Conservation (phyloP, 1,140 invertebrate genomes). For the Pentalonia nigronervosa region DNA sequence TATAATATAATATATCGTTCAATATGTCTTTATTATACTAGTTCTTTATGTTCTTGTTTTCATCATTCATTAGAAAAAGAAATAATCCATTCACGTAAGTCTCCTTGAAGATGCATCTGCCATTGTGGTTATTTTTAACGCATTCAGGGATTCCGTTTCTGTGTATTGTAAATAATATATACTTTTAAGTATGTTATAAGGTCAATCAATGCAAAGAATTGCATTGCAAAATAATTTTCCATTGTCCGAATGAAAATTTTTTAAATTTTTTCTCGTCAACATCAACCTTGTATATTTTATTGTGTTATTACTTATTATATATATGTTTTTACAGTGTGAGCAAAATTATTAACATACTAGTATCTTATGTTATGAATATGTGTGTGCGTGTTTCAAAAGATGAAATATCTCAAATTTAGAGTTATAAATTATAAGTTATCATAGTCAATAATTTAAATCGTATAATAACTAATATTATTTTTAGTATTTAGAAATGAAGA, state of each 20-base stretch:
- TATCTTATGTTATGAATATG: neutral
- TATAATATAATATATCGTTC: conserved; percentile 20
- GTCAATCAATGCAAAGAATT: conserved; percentile 25
- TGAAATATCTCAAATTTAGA: neutral
- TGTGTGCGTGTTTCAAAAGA: neutral
- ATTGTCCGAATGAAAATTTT: conserved; percentile 44
- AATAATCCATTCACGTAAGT: conserved; percentile 55
- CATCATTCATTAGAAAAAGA: conserved; percentile 46
- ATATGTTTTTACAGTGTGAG: neutral
- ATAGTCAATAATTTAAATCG: neutral
- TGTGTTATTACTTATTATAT: neutral
- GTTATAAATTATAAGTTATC: neutral
- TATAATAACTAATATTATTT: neutral
- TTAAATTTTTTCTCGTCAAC: conserved; percentile 9
- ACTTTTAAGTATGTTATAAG: conserved; percentile 41
- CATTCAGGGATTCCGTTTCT: conserved; percentile 54
- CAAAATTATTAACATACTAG: neutral
- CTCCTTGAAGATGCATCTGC: conserved; percentile 55
- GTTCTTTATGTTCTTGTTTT: conserved; percentile 52
- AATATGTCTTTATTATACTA: conserved; percentile 25
- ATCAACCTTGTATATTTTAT: conserved; percentile 35
- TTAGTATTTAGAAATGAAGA: neutral
- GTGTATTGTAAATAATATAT: conserved; percentile 16
- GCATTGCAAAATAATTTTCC: conserved; percentile 26
- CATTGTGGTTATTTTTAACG: conserved; percentile 56